Evolutionary conservation across 2,113 vertebrate genomes (phyloP).

Genomic region (Myiozetetes cayanensis): DNA sequence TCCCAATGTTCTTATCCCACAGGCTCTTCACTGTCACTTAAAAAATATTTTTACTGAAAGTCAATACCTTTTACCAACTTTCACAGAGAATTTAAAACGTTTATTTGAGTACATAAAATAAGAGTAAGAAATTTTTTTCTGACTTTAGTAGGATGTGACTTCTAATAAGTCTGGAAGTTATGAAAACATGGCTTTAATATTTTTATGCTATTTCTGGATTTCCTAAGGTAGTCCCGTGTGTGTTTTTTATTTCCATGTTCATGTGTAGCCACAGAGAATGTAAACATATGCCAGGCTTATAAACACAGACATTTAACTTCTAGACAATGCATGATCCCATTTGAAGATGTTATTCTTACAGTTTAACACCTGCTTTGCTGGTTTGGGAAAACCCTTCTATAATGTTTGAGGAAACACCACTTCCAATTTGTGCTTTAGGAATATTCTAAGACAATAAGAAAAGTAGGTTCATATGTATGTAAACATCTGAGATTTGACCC

Average conservation of each 20-base stretch:
- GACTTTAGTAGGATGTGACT: neutral
- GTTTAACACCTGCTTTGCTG: neutral
- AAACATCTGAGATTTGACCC: neutral
- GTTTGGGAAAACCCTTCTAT: neutral
- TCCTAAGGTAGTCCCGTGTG: neutral
- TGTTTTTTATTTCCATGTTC: rapidly evolving
- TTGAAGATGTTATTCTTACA: neutral
- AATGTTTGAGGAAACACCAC: neutral
- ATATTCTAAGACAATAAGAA: neutral
- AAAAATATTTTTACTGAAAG: neutral
- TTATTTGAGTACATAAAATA: neutral
- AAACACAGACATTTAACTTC: neutral
- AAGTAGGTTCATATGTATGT: neutral
- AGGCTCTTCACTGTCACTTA: neutral
- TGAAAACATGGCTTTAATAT: neutral
- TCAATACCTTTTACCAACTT: neutral
- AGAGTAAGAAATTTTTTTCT: neutral
- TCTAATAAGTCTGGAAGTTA: neutral
- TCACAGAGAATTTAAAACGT: neutral
- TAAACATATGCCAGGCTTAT: neutral
- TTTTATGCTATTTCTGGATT: neutral
- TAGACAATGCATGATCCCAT: neutral
- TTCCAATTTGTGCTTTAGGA: neutral
- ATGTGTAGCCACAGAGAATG: neutral
- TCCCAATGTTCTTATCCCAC: neutral